These are phyloP conservation scores for Paedocypris micromegethes DNA, from an alignment of 2,797 vertebrate species.

Conservation along the genomic window DNA sequence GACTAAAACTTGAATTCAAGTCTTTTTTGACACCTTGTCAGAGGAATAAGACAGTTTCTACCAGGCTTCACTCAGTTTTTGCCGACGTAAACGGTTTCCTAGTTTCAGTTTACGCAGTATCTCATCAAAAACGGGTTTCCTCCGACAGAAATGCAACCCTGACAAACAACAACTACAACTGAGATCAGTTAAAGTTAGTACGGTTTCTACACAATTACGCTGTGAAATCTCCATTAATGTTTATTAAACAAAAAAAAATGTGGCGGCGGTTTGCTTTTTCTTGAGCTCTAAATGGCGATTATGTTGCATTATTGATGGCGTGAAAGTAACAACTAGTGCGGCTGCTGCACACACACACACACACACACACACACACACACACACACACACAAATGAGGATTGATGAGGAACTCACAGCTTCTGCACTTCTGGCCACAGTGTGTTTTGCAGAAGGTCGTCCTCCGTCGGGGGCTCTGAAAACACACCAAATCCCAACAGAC, in stretches of 20 bases:
- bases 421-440: slow-evolving; percentile 95
- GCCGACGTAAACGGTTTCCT: no score
- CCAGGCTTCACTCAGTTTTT: no score
- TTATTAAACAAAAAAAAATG: background rate
- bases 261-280: slow-evolving; percentile 3
- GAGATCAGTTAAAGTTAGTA: no score
- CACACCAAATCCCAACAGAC: background rate
- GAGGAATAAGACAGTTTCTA: no score
- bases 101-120: no score
- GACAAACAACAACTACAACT: no score
- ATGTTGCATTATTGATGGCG: slow-evolving; percentile 38
- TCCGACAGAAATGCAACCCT: no score
- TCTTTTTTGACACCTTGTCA: no score
- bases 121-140: no score
- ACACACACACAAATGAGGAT: slow-evolving; percentile 37
- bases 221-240: no score
- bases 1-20: no score
- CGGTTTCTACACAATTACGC: no score
- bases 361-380: slow-evolving; percentile 32
- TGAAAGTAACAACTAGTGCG: slow-evolving; percentile 14
- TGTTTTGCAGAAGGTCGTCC: slow-evolving; percentile 95
- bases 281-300: slow-evolving; percentile 40
- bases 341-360: slow-evolving; percentile 11
- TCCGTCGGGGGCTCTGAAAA: slow-evolving; percentile 87
- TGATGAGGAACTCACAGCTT: slow-evolving; percentile 82